These are phyloP conservation scores for Polypedilum pembai DNA, from an alignment of 1,140 invertebrate genomes.

Conservation along the genomic window DNA sequence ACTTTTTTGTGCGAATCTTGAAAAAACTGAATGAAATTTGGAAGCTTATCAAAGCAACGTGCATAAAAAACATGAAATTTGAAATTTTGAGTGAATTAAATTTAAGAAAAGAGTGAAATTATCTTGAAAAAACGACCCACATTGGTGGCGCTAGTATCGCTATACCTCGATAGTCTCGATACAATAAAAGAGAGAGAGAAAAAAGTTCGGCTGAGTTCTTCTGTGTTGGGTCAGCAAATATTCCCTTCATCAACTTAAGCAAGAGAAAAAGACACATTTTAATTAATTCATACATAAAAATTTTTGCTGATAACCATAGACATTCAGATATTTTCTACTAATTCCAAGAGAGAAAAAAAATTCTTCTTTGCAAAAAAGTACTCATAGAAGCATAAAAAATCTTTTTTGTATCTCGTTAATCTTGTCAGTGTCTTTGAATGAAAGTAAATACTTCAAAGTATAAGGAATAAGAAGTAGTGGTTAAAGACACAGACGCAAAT, in stretches of 20 bases:
- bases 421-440: conserved; percentile 16
- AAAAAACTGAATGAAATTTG: not conserved
- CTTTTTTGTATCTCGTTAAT: not conserved
- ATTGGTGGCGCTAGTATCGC: not conserved
- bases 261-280: not conserved
- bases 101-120: not conserved
- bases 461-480: not conserved
- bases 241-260: not conserved
- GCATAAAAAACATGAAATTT: not conserved
- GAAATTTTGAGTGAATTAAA: not conserved
- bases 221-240: not conserved
- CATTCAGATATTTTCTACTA: not conserved
- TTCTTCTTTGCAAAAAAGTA: not conserved
- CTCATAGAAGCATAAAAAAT: conserved; percentile 3
- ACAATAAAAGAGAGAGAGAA: not conserved
- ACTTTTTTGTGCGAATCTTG: not conserved
- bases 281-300: not conserved
- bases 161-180: conserved; percentile 5
- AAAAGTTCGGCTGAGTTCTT: conserved; percentile 11
- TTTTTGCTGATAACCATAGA: not conserved
- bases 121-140: not conserved
- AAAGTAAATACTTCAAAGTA: not conserved
- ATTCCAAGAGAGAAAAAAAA: not conserved
- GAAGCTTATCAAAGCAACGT: not conserved
- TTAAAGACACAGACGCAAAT: not conserved